Evolutionary conservation across 2,113 vertebrate species (phyloP).

Genomic region (Nothocercus nigrocapillus): DNA sequence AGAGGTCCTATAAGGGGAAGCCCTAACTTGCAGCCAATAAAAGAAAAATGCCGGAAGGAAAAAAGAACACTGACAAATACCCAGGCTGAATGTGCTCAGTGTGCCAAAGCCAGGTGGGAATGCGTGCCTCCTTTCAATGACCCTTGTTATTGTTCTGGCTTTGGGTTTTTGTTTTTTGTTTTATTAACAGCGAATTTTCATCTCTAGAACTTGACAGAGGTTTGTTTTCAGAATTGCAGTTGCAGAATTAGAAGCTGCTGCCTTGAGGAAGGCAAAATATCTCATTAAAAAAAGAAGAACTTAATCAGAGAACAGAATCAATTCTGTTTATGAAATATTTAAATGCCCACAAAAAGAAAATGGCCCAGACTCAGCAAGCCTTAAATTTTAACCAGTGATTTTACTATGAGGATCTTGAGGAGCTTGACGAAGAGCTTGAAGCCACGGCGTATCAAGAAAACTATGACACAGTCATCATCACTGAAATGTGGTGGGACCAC

Average conservation of each 20-base stretch:
- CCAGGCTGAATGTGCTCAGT: neutral
- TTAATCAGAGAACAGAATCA: neutral
- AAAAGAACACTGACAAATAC: conserved; percentile 5
- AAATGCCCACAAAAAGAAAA: neutral
- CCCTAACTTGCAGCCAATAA: conserved; percentile 28
- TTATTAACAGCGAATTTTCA: neutral
- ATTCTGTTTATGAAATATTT: neutral
- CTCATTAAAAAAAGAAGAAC: neutral
- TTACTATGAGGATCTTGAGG: neutral
- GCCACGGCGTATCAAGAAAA: no score
- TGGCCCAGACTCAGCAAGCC: neutral
- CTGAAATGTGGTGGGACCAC: no score
- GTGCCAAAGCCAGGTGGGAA: conserved; percentile 23
- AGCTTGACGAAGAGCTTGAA: no score
- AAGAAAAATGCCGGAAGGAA: neutral
- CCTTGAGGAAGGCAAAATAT: neutral
- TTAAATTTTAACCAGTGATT: neutral
- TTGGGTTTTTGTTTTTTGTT: neutral
- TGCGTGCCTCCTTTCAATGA: neutral
- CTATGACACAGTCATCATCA: no score
- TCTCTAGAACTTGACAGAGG: neutral
- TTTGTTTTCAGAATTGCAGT: neutral
- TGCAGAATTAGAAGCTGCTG: neutral
- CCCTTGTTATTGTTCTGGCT: neutral
- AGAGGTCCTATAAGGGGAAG: conserved; percentile 59